phyloP scores from a whole-genome alignment of 2,888 invertebrate genomes.

The Pheosia tremula region DNA sequence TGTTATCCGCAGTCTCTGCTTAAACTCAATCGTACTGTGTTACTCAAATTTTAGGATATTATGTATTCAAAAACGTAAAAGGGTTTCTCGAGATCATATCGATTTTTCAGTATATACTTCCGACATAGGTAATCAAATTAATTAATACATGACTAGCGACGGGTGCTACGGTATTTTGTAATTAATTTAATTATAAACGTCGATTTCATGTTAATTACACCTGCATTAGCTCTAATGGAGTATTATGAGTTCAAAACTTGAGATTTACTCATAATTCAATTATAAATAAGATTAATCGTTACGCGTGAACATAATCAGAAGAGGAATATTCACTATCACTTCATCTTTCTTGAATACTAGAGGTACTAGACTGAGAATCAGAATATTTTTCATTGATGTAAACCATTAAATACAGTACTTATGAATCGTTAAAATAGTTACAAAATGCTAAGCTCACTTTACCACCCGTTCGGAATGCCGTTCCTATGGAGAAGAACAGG shows the following conservation, averaged over 20 bases:
- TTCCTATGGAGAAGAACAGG: no score
- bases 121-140: neutral
- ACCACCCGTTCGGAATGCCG: no score
- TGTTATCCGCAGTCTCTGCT: no score
- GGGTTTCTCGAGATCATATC: neutral
- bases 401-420: no score
- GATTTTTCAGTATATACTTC: neutral
- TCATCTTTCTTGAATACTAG: no score
- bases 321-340: no score
- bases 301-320: neutral
- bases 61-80: neutral
- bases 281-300: neutral
- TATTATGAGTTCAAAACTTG: neutral
- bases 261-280: neutral
- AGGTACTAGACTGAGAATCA: no score
- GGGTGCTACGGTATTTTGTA: slow-evolving; percentile 1
- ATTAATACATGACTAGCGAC: neutral
- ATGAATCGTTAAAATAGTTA: no score
- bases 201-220: neutral
- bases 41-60: no score
- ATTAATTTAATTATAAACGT: slow-evolving; percentile 3
- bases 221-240: neutral
- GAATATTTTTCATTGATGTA: no score
- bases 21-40: no score
- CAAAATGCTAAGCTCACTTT: no score